Evolutionary conservation across 2,797 vertebrate genomes (phyloP), one percentile per base, ranked within the genome.

Genomic region (Capromys pilorides): DNA sequence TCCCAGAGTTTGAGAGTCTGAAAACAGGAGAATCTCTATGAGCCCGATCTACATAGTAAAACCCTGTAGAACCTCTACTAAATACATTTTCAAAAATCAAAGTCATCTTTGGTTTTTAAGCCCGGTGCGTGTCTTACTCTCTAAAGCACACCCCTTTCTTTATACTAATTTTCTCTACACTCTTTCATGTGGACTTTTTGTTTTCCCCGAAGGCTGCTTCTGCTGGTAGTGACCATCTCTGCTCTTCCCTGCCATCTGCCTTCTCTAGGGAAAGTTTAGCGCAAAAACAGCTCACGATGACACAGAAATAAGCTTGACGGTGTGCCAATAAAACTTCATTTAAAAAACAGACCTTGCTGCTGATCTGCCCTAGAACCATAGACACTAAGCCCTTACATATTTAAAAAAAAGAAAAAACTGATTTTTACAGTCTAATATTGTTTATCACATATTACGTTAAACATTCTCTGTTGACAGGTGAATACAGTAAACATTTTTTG

Each of bases 261-360:
- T 75, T 6, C 28, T 41, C 41, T 12, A 41, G 71, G 22, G 41
- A 26, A 45, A 4, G 31, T 28, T 3, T n/a, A 36, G 19, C 28
- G 21, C 16, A 87, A 93, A 95, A 67, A 4, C 19, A 83, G 31
- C 39, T 21, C 49, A 41, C 83, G 79, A 88, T 2, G 41, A 89
- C 54, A 36, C 3, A 49, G 4, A n/a, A 87, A 66, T 36, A 4
- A 21, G 31, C 11, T 33, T 88, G 69, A 28, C 31, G 79, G 64
- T 73, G 8, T 36, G 84, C 39, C 73, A 90, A 77, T 57, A 77
- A 80, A 94, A 90, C 18, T 94, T 90, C 88, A 61, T 71, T 66
- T 71, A 81, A 83, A 66, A 82, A 83, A n/a, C 1, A 69, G 54
- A 24, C 26, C 64, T 0, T 3, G 6, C 21, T 7, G 19, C 3